A percentile compares a stretch with the other conserved stretches of the same genome.
Conservation (phyloP, 2,113 vertebrate species). For the Tenebrosternarchus preto region DNA sequence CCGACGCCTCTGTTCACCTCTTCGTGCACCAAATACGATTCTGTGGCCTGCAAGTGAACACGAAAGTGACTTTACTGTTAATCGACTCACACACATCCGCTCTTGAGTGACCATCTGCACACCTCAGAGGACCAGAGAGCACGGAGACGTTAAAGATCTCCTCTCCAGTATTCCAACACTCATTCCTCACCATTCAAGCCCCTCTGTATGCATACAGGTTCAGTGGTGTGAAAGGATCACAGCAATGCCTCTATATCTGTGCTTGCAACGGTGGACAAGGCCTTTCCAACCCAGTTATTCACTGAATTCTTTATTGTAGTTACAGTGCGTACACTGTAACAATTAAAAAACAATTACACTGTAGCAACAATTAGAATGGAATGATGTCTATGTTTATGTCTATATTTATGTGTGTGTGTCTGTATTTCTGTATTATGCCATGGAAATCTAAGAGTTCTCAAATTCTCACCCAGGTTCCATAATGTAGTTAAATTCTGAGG, state of each 20-base stretch:
- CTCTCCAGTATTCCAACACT: background rate
- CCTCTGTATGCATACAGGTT: background rate
- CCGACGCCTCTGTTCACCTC: constrained; percentile 75
- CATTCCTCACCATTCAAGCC: no score
- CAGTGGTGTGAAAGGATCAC: no score
- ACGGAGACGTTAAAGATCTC: constrained; percentile 15
- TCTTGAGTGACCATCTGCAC: constrained; percentile 31
- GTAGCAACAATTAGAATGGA: no score
- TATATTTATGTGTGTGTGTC: no score
- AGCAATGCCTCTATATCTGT: no score
- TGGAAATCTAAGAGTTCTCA: background rate
- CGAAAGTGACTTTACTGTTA: constrained; percentile 42
- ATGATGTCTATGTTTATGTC: no score
- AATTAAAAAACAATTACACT: no score
- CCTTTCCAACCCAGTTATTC: no score
- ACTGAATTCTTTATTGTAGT: no score
- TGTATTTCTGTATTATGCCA: no score
- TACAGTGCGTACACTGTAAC: no score
- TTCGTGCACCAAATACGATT: constrained; percentile 80
- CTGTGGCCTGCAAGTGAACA: constrained; percentile 72
- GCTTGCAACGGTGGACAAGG: no score
- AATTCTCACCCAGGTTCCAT: background rate
- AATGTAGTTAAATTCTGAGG: background rate
- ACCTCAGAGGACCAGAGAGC: background rate
- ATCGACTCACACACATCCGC: constrained; percentile 34